Base-by-base conservation (phyloP, 35 echinoderm and acorn worm genomes). In the Holothuria glaberrima region DNA sequence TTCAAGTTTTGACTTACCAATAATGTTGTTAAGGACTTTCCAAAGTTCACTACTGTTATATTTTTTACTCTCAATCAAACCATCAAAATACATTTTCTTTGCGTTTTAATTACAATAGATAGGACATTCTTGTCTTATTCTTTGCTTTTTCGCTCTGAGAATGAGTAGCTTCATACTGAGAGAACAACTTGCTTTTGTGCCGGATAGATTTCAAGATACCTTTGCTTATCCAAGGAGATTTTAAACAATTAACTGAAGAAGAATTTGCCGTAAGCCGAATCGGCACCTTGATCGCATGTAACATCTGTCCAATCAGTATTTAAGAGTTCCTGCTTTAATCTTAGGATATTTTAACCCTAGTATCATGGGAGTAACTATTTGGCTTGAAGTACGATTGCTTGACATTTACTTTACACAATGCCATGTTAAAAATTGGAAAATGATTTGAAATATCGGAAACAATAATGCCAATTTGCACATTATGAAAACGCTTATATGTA, bases 21-120 rank as follows among this genome's bases (percentile, higher is more conserved):
- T 25, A 28, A 72, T 72, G 69, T 28, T 32, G 30, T 72, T 72
- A 72, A 32, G 69, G 69, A 72, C 30, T 32, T 72, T 72, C 30
- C 70, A 73, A 33, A 33, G 70, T 73, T 73, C 70, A 33, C 70
- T 16, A 0, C 26, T 73, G 70, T 73, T 73, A 33, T 33, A 24
- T 73, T 73, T 73, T 19, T 73, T 73, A 41, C 33, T 24, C 70
- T 73, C 70, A 73, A 33, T 44, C 29, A 73, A 5, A 73, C 70
- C 70, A 73, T 32, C 70, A 73, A 31, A 73, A 73, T 73, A 73
- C 25, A 35, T 73, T 73, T 66, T 73, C 70, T 73, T 73, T 33
- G 70, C 29, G 29, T 0, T 73, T 73, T 73, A 73, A 28, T 73
- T 73, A 73, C 70, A 73, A 73, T 17, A 33, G 28, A 73, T 24